Conservation (phyloP, 2,797 vertebrate genomes). For the Galago senegalensis region DNA sequence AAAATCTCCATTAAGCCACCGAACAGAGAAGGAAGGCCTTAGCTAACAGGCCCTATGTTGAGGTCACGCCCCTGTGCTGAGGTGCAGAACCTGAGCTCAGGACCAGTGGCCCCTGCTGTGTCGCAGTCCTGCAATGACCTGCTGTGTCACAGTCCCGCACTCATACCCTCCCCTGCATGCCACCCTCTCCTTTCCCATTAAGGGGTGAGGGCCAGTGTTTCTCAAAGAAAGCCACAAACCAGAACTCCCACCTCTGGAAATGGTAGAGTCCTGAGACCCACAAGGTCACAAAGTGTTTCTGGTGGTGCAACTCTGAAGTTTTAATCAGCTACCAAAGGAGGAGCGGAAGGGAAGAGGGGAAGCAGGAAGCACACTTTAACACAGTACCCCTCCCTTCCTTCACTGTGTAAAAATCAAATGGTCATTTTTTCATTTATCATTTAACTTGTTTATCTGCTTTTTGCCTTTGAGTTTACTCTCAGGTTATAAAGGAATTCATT, state of each 20-base stretch:
- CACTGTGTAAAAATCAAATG: not conserved
- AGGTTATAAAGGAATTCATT: not conserved
- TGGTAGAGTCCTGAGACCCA: accelerated
- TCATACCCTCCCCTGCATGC: accelerated
- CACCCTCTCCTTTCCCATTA: not conserved
- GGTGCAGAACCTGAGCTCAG: not conserved
- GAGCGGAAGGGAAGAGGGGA: not conserved
- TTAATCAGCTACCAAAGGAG: not conserved
- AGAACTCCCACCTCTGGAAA: not conserved
- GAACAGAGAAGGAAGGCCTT: not conserved
- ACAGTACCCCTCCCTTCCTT: too few relatives aligned
- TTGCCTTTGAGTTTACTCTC: not conserved
- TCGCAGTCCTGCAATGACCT: accelerated
- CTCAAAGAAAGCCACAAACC: not conserved
- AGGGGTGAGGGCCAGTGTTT: not conserved
- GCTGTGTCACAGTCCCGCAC: accelerated
- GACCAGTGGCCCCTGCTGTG: not conserved
- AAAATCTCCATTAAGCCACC: not conserved
- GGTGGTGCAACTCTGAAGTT: accelerated
- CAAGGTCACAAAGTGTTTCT: not conserved
- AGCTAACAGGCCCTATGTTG: accelerated
- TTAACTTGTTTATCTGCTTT: not conserved
- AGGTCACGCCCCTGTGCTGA: too few relatives aligned
- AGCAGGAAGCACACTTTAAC: not conserved
- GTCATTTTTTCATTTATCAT: not conserved